A percentile compares a stretch with the other conserved stretches of the same genome.
phyloP scores from a whole-genome alignment of 2,797 vertebrate species.

The Champsocephalus gunnari region DNA sequence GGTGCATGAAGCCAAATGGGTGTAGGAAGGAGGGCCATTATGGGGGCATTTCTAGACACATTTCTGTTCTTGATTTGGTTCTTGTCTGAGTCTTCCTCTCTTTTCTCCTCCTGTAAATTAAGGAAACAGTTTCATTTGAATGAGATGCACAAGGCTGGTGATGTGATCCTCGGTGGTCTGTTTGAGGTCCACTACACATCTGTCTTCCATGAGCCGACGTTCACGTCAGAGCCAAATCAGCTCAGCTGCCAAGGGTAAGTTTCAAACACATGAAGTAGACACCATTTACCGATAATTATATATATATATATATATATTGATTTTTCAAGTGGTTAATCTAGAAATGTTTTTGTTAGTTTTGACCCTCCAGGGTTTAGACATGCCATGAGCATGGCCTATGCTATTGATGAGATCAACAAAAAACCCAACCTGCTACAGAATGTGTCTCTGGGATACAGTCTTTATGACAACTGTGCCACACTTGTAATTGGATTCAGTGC shows the following conservation, averaged over 20 bases:
- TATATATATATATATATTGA: too few relatives aligned
- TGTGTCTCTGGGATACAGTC: constrained; percentile 80
- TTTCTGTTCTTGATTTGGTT: constrained; percentile 2
- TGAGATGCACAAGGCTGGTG: constrained; percentile 69
- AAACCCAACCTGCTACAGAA: constrained; percentile 76
- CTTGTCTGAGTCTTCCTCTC: constrained; percentile 9
- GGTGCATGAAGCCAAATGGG: background rate
- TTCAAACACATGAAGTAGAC: constrained; percentile 1
- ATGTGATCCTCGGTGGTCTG: constrained; percentile 78
- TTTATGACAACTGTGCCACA: constrained; percentile 83
- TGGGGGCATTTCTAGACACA: constrained; percentile 23
- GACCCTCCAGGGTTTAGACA: constrained; percentile 67
- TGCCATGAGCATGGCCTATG: constrained; percentile 80
- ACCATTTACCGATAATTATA: background rate
- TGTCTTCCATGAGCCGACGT: constrained; percentile 71
- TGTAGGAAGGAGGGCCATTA: constrained; percentile 20
- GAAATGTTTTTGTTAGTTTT: constrained; percentile 45
- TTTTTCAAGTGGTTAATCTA: background rate
- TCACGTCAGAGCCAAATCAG: constrained; percentile 73
- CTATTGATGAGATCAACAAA: constrained; percentile 81
- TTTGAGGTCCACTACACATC: constrained; percentile 78
- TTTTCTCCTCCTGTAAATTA: constrained; percentile 45
- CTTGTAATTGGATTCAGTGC: constrained; percentile 77
- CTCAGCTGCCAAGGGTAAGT: constrained; percentile 62
- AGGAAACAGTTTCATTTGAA: constrained; percentile 46